A percentile compares a stretch with the other conserved stretches of the same genome.
These are phyloP conservation scores for Diploscapter pachys DNA, from an alignment of 1,140 invertebrate genomes.

Conservation along the genomic window DNA sequence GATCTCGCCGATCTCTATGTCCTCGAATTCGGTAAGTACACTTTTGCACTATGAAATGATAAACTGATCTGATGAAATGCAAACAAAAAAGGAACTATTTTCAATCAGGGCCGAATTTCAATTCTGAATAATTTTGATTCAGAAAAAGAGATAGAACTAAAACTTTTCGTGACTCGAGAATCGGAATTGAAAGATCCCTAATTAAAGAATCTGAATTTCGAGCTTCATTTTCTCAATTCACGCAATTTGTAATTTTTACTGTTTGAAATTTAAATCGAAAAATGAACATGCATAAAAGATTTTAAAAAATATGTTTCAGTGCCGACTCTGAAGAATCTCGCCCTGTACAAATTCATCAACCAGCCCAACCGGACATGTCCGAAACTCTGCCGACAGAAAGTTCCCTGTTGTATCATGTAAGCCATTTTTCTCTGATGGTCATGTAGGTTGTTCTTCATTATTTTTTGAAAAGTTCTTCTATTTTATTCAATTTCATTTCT, in stretches of 20 bases:
- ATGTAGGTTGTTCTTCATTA: too few species aligned
- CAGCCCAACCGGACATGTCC: background rate
- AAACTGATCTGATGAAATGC: background rate
- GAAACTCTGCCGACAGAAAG: background rate
- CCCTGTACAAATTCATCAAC: too few species aligned
- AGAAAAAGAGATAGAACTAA: background rate
- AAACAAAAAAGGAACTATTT: slow-evolving; percentile 2
- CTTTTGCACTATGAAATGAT: slow-evolving; percentile 12
- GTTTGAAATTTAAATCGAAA: background rate
- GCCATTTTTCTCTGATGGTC: too few species aligned
- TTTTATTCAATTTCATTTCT: too few species aligned
- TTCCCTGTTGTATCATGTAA: too few species aligned
- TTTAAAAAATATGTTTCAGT: background rate
- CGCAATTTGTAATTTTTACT: slow-evolving; percentile 1
- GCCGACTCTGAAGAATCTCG: background rate
- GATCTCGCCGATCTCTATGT: slow-evolving; percentile 34
- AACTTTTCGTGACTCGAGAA: background rate
- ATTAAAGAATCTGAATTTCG: slow-evolving; percentile 1
- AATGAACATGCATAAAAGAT: background rate
- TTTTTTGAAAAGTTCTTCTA: too few species aligned
- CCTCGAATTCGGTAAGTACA: slow-evolving; percentile 19
- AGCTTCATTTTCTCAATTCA: slow-evolving; percentile 12
- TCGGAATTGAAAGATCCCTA: slow-evolving; percentile 6
- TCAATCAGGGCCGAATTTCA: background rate
- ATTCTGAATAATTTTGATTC: background rate